These are phyloP conservation scores for Siphlonurus alternatus DNA, from an alignment of 2,888 invertebrate species.

Conservation along the genomic window DNA sequence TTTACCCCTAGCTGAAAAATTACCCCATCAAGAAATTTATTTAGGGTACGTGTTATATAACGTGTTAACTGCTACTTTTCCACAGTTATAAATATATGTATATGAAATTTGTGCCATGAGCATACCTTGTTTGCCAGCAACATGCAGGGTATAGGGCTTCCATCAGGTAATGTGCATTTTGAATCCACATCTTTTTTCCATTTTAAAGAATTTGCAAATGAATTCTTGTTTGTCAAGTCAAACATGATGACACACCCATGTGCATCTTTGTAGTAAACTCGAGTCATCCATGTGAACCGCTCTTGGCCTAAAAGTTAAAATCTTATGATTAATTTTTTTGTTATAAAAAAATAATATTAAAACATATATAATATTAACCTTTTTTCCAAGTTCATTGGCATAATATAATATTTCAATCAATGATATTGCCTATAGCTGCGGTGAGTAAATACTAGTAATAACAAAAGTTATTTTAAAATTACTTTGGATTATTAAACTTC, in stretches of 20 bases:
- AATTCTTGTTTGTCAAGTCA: conserved; percentile 35
- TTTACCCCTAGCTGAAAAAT: too few relatives aligned
- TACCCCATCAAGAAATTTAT: too few relatives aligned
- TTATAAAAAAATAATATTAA: neutral
- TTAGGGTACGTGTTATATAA: too few relatives aligned
- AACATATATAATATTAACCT: neutral
- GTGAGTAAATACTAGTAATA: too few relatives aligned
- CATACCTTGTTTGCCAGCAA: conserved; percentile 37
- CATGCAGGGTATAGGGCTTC: conserved; percentile 35
- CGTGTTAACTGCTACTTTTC: too few relatives aligned
- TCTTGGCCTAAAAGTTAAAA: conserved; percentile 31
- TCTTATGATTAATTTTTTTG: conserved; percentile 7
- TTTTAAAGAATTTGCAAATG: conserved; percentile 36
- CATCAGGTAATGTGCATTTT: conserved; percentile 34
- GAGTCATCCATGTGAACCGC: conserved; percentile 39
- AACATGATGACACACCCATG: conserved; percentile 35
- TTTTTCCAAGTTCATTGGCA: too few relatives aligned
- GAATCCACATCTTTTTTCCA: conserved; percentile 41
- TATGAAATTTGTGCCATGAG: too few relatives aligned
- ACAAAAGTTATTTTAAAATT: too few relatives aligned
- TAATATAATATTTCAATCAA: too few relatives aligned
- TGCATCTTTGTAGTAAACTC: conserved; percentile 40
- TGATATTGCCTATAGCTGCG: too few relatives aligned
- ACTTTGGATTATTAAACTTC: too few relatives aligned
- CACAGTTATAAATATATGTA: too few relatives aligned